These are phyloP conservation scores for Papilio dardanus DNA, from an alignment of 1,140 invertebrate species.

Conservation along the genomic window DNA sequence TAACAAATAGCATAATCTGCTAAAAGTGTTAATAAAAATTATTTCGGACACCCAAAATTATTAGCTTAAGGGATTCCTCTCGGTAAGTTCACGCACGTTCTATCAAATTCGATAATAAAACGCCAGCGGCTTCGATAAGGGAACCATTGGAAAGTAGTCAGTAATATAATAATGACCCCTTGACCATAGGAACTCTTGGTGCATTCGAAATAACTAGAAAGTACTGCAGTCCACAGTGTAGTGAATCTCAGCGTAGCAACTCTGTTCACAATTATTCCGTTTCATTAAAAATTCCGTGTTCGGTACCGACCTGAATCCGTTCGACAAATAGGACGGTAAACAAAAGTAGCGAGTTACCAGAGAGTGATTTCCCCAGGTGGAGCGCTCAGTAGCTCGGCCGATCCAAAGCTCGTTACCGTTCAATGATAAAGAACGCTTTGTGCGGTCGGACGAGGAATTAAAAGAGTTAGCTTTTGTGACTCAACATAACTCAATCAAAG, in stretches of 20 bases:
- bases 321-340: slow-evolving; percentile 26
- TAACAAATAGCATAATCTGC: too few species aligned
- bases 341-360: slow-evolving; percentile 29
- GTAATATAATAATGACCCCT: slow-evolving; percentile 40
- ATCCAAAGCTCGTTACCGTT: slow-evolving; percentile 33
- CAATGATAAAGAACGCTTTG: slow-evolving; percentile 24
- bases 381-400: background rate
- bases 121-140: slow-evolving; percentile 15
- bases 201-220: slow-evolving; percentile 27
- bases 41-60: background rate
- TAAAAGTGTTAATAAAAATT: background rate
- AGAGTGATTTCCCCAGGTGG: slow-evolving; percentile 34
- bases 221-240: background rate
- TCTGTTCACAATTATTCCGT: slow-evolving; percentile 12
- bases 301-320: slow-evolving; percentile 28
- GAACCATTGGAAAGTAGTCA: slow-evolving; percentile 18
- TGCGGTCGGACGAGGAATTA: slow-evolving; percentile 29
- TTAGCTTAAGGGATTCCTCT: background rate
- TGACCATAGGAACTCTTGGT: slow-evolving; percentile 21
- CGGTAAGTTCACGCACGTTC: slow-evolving; percentile 18
- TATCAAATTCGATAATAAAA: slow-evolving; percentile 38
- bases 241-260: background rate
- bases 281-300: slow-evolving; percentile 24
- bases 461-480: slow-evolving; percentile 11
- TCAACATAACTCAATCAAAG: background rate